Evolutionary conservation across 2,113 vertebrate species (phyloP).

Genomic region (Sclerurus mexicanus): DNA sequence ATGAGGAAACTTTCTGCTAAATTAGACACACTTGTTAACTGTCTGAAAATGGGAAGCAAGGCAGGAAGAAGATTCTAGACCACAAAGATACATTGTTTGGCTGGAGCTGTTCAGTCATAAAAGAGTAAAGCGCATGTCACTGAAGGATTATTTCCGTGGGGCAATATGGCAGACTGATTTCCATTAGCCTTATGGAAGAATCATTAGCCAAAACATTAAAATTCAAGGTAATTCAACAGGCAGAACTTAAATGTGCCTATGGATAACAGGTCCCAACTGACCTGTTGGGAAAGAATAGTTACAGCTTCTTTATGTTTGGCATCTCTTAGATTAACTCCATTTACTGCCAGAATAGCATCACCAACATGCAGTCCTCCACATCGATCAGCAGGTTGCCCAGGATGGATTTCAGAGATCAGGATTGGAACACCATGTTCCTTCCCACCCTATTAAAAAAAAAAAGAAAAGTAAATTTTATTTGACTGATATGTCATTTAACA

Average conservation of each 20-base stretch:
- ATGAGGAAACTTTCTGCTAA: not conserved
- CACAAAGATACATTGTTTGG: not conserved
- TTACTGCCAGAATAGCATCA: slow-evolving; percentile 95
- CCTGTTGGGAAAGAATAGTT: slow-evolving; percentile 98
- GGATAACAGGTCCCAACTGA: slow-evolving; percentile 26
- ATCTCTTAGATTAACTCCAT: slow-evolving; percentile 94
- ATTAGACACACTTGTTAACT: not conserved
- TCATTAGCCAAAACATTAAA: not conserved
- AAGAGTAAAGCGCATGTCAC: fast-evolving
- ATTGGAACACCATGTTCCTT: slow-evolving; percentile 98
- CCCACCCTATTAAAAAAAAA: slow-evolving; percentile 80
- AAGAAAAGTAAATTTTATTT: not conserved
- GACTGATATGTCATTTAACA: not conserved
- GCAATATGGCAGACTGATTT: not conserved
- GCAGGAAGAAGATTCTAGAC: not conserved
- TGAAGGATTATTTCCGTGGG: not conserved
- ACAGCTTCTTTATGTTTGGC: slow-evolving; percentile 99
- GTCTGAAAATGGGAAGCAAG: not conserved
- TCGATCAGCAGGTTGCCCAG: slow-evolving; percentile 90
- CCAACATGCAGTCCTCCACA: slow-evolving; percentile 95
- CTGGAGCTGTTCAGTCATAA: not conserved
- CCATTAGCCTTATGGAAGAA: not conserved
- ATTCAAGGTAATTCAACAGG: not conserved
- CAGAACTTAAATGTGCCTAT: not conserved
- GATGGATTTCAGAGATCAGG: slow-evolving; percentile 97